Base-by-base conservation (phyloP, 1,140 invertebrate genomes). In the Drosophila busckii region DNA sequence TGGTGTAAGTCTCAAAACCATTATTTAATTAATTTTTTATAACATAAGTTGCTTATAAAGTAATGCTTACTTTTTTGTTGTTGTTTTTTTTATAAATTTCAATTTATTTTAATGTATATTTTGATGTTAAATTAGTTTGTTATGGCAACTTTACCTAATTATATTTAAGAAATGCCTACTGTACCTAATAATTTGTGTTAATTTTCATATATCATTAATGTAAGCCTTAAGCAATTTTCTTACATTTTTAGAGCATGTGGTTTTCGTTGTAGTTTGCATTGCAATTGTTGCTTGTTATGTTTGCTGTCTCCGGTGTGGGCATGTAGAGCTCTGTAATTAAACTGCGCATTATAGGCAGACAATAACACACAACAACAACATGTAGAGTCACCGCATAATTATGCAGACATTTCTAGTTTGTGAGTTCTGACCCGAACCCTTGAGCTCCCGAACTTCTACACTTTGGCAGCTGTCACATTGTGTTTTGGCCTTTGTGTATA, bases 391-490 rank as follows among this genome's bases (percentile, higher is more conserved):
- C 32, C 63, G 45, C 54, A 80, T 80, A 82, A 82, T 80, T 82
- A 82, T 82, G 75, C 46, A 82, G 46, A 63, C 55, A 75, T 75
- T 54, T 61, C 44, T 45, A 56, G 16, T 38, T 12, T 29, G 31
- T 20, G 23, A 35, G 19, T 41, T 20, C 7, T 13, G 10, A 25
- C 23, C 28, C 55, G 64, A 54, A 64, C 69, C n/a, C n/a, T n/a
- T n/a, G n/a, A n/a, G n/a, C n/a, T n/a, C n/a, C n/a, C n/a, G n/a
- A n/a, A n/a, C n/a, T n/a, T n/a, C n/a, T n/a, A n/a, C n/a, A n/a
- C n/a, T n/a, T n/a, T n/a, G n/a, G n/a, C 60, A 70, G 60, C 75
- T 82, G 75, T 70, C 75, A 82, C 54, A 61, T 61, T 75, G 54
- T 58, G 70, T 69, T 66, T 59, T 37, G 69, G n/a, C 7, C 22